These are phyloP conservation scores for Periplaneta americana DNA, from an alignment of 1,140 invertebrate genomes.

Conservation along the genomic window DNA sequence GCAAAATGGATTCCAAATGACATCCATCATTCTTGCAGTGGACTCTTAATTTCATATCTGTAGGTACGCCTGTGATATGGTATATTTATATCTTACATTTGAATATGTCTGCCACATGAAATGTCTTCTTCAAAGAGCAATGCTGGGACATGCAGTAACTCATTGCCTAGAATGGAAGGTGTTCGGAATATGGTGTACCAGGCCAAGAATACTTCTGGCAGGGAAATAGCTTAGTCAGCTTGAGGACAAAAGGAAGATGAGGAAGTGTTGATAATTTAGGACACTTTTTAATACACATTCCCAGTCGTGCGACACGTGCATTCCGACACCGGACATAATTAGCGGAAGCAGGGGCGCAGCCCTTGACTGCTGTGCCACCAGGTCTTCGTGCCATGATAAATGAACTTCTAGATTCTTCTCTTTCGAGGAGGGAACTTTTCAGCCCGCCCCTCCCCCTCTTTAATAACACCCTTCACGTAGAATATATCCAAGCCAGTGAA, in stretches of 20 bases:
- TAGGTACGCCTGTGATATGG: too few relatives aligned
- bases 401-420: neutral
- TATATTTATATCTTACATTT: too few relatives aligned
- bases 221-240: neutral
- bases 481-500: neutral
- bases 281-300: neutral
- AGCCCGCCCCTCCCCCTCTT: neutral
- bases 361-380: neutral
- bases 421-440: neutral
- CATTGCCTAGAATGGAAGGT: too few relatives aligned
- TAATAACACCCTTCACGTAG: neutral
- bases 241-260: neutral
- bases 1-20: too few relatives aligned
- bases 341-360: neutral
- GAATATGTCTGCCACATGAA: too few relatives aligned
- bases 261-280: neutral
- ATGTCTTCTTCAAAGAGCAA: too few relatives aligned
- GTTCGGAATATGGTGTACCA: too few relatives aligned
- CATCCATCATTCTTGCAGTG: too few relatives aligned
- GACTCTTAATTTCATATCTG: too few relatives aligned
- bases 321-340: neutral
- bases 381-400: neutral
- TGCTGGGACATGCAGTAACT: too few relatives aligned
- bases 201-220: too few relatives aligned
- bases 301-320: neutral